A percentile compares a stretch with the other conserved stretches of the same genome.
These are phyloP conservation scores for Ceyx margarethae DNA, from an alignment of 2,113 vertebrate genomes.

Conservation along the genomic window DNA sequence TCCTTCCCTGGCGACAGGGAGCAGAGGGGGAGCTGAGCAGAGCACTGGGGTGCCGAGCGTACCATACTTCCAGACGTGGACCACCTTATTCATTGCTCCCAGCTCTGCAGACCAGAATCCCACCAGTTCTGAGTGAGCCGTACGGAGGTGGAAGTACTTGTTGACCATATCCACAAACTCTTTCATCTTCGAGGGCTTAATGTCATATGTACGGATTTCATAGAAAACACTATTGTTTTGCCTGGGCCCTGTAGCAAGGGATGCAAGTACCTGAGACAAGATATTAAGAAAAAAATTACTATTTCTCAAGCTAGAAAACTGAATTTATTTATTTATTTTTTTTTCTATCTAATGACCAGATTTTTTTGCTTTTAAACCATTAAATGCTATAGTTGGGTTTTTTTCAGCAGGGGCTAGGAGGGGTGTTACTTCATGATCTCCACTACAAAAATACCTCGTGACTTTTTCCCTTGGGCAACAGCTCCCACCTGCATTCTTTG, in stretches of 20 bases:
- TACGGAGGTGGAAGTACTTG: slow-evolving; percentile 83
- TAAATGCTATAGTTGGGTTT: neutral
- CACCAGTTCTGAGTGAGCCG: slow-evolving; percentile 84
- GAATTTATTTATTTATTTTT: too few species aligned
- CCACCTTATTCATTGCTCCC: slow-evolving; percentile 82
- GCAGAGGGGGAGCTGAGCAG: neutral
- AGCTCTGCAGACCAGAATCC: slow-evolving; percentile 90
- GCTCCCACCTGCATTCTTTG: neutral
- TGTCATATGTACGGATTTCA: slow-evolving; percentile 87
- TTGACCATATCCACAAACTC: slow-evolving; percentile 82
- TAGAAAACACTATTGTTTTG: slow-evolving; percentile 81
- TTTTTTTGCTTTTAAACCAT: neutral
- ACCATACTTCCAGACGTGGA: slow-evolving; percentile 94
- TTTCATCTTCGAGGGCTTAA: slow-evolving; percentile 82
- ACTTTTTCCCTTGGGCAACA: neutral
- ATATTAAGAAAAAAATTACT: neutral
- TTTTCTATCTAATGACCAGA: neutral
- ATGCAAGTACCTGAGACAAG: slow-evolving; percentile 42
- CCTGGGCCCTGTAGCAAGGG: slow-evolving; percentile 77
- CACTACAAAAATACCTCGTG: neutral
- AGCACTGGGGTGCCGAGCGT: neutral
- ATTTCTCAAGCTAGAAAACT: neutral
- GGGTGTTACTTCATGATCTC: neutral
- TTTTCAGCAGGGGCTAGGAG: neutral
- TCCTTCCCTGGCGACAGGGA: neutral